phyloP scores from a whole-genome alignment of 2,888 invertebrate genomes.

The Brenthis daphne region DNA sequence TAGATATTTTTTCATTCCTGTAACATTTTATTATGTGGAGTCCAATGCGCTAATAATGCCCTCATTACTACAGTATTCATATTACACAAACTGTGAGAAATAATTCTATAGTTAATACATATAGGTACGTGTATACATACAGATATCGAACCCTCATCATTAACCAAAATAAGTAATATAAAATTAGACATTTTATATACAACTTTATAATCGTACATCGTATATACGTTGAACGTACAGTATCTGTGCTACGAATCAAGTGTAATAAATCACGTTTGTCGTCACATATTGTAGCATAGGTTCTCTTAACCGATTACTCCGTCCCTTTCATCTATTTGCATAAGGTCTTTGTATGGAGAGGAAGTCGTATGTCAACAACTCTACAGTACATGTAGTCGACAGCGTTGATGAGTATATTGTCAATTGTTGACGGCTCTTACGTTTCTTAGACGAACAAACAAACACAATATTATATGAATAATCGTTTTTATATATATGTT shows the following conservation, averaged over 20 bases:
- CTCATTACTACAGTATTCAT: too few species aligned
- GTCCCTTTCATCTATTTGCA: conserved; percentile 28
- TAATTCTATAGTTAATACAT: too few species aligned
- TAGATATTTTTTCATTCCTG: too few species aligned
- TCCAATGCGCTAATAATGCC: too few species aligned
- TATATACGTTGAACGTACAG: conserved; percentile 1
- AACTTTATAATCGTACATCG: too few species aligned
- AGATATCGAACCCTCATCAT: too few species aligned
- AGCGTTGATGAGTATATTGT: conserved; percentile 30
- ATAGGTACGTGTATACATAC: too few species aligned
- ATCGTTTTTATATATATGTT: too few species aligned
- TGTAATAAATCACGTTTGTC: conserved; percentile 39
- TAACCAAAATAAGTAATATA: too few species aligned
- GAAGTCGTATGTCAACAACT: conserved; percentile 28
- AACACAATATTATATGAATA: neutral
- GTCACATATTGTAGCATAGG: conserved; percentile 31
- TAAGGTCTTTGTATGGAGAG: conserved; percentile 24
- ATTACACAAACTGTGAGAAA: too few species aligned
- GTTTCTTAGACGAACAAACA: conserved; percentile 3
- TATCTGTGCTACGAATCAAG: conserved; percentile 37
- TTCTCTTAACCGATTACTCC: conserved; percentile 34
- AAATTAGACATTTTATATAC: too few species aligned
- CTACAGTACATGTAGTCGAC: conserved; percentile 33
- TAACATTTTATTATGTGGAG: too few species aligned
- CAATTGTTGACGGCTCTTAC: conserved; percentile 23